Evolutionary conservation across 2,888 invertebrate species (phyloP).

Genomic region (Netelia virgata): DNA sequence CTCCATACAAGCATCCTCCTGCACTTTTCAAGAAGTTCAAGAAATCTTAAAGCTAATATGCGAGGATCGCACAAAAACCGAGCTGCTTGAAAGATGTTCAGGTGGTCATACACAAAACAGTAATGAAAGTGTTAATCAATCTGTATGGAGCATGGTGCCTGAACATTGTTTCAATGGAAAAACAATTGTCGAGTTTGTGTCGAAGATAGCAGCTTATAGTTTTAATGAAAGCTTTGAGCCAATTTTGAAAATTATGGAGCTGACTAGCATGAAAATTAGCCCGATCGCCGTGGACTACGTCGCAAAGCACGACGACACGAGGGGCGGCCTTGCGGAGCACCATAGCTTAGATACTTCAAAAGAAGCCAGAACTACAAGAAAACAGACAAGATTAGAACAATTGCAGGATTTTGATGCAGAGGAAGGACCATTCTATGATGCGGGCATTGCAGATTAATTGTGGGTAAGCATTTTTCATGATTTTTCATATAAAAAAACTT

Average conservation of each 20-base stretch:
- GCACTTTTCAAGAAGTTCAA: slow-evolving; percentile 55
- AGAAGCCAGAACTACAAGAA: slow-evolving; percentile 63
- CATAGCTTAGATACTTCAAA: slow-evolving; percentile 6
- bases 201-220: slow-evolving; percentile 62
- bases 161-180: slow-evolving; percentile 67
- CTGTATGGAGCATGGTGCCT: slow-evolving; percentile 67
- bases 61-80: slow-evolving; percentile 49
- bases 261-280: slow-evolving; percentile 67
- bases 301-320: slow-evolving; percentile 45
- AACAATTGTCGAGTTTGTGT: slow-evolving; percentile 66
- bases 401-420: neutral
- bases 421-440: neutral
- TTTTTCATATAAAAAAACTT: slow-evolving; percentile 59
- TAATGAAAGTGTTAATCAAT: slow-evolving; percentile 59
- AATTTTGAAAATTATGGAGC: slow-evolving; percentile 63
- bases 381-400: slow-evolving; percentile 46
- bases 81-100: slow-evolving; percentile 64
- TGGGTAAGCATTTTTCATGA: slow-evolving; percentile 44
- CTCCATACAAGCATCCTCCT: slow-evolving; percentile 57
- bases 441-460: slow-evolving; percentile 12
- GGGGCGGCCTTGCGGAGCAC: slow-evolving; percentile 42
- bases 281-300: slow-evolving; percentile 54
- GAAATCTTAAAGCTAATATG: slow-evolving; percentile 64
- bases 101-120: slow-evolving; percentile 66
- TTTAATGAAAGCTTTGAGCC: slow-evolving; percentile 70